Conservation (phyloP, 2,888 invertebrate genomes). For the Seira musarum region DNA sequence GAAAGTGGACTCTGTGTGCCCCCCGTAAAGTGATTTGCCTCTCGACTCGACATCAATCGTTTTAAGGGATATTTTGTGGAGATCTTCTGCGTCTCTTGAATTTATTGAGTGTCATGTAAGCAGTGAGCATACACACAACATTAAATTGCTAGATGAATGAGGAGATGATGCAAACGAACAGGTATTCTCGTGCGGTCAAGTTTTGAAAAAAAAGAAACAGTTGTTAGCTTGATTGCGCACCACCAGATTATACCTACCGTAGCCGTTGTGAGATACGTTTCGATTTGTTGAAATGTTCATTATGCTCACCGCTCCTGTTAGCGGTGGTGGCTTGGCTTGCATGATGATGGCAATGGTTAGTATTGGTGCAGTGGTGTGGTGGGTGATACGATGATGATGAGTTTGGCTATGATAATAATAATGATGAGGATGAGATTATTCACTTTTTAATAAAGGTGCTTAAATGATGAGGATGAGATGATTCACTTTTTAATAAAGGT, state of each 20-base stretch:
- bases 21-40: constrained; percentile 42
- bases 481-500: constrained; percentile 11
- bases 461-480: neutral
- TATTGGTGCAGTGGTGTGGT: too few relatives aligned
- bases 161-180: neutral
- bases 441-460: constrained; percentile 11
- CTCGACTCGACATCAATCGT: constrained; percentile 26
- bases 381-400: too few relatives aligned
- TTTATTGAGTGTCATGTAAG: constrained; percentile 1
- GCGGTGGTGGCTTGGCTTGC: neutral
- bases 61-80: neutral
- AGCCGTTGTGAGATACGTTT: neutral
- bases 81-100: neutral
- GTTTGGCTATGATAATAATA: too few relatives aligned
- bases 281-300: constrained; percentile 10
- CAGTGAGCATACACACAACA: neutral
- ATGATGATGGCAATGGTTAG: too few relatives aligned
- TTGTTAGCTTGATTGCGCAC: neutral
- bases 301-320: neutral
- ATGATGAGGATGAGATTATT: neutral
- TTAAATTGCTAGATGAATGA: neutral
- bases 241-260: neutral
- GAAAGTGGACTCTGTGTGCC: constrained; percentile 43
- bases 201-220: neutral
- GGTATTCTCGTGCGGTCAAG: constrained; percentile 12